phyloP scores from a whole-genome alignment of 2,797 vertebrate species.

The Pygocentrus nattereri region DNA sequence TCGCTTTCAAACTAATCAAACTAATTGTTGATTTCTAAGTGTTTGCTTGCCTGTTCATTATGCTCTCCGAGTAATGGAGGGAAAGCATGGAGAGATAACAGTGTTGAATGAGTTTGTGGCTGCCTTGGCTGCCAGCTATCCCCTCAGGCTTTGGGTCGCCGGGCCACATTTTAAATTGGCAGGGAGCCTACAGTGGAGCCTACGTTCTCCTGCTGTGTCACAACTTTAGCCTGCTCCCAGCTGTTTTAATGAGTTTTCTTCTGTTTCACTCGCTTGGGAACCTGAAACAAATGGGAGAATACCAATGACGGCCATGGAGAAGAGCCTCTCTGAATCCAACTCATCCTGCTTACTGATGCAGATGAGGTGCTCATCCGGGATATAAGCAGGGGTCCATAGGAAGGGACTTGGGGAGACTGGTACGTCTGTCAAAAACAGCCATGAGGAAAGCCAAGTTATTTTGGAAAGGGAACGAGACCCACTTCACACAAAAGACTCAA shows the following conservation, averaged over 20 bases:
- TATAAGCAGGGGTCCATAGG: background rate
- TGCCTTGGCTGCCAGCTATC: constrained; percentile 1
- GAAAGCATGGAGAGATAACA: constrained; percentile 1
- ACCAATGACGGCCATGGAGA: background rate
- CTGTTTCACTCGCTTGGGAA: constrained; percentile 7
- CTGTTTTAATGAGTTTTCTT: constrained; percentile 35
- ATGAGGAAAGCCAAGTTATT: background rate
- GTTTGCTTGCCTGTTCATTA: constrained; percentile 12
- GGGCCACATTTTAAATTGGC: constrained; percentile 26
- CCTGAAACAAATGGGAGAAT: constrained; percentile 15
- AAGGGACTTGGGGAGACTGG: background rate
- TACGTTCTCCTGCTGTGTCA: constrained; percentile 3
- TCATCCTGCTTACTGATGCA: background rate
- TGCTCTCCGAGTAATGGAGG: background rate
- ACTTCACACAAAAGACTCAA: background rate
- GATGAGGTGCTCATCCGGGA: background rate
- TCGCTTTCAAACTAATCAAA: background rate
- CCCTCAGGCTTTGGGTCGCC: constrained; percentile 6
- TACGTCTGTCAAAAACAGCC: background rate
- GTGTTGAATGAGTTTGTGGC: constrained; percentile 21
- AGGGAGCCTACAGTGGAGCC: background rate
- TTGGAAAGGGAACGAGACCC: background rate
- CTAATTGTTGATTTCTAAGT: background rate
- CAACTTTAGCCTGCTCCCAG: background rate
- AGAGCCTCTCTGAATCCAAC: background rate